phyloP scores from a whole-genome alignment of 2,797 vertebrate genomes.

The Avahi laniger region DNA sequence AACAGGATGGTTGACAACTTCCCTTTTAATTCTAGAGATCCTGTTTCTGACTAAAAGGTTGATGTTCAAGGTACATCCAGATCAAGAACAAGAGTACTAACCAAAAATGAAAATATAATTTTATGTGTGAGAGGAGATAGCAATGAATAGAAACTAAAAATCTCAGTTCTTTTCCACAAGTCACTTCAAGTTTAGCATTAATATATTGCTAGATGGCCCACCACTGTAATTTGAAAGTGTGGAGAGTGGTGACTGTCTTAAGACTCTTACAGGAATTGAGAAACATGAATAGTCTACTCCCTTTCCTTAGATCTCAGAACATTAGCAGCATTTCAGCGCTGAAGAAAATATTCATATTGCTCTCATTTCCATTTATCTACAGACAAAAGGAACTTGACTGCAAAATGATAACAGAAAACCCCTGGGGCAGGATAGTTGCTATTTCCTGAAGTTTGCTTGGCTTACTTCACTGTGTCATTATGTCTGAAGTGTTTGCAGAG shows the following conservation, averaged over 20 bases:
- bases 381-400: not conserved
- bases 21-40: not conserved
- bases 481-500: not conserved
- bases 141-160: not conserved
- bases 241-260: not conserved
- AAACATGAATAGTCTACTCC: not conserved
- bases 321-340: not conserved
- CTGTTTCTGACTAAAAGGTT: not conserved
- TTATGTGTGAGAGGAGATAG: not conserved
- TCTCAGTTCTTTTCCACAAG: not conserved
- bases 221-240: not conserved
- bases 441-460: not conserved
- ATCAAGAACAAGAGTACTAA: not conserved
- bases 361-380: slow-evolving; percentile 30
- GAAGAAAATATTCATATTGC: not conserved
- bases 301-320: not conserved
- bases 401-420: not conserved
- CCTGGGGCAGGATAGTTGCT: not conserved
- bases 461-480: not conserved
- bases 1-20: not conserved
- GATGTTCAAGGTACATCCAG: not conserved
- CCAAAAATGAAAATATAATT: not conserved
- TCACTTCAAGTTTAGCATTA: not conserved
- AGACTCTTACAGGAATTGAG: not conserved
- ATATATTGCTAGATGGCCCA: not conserved